Base-by-base conservation (phyloP, 2,113 vertebrate genomes). In the Eidolon helvum region DNA sequence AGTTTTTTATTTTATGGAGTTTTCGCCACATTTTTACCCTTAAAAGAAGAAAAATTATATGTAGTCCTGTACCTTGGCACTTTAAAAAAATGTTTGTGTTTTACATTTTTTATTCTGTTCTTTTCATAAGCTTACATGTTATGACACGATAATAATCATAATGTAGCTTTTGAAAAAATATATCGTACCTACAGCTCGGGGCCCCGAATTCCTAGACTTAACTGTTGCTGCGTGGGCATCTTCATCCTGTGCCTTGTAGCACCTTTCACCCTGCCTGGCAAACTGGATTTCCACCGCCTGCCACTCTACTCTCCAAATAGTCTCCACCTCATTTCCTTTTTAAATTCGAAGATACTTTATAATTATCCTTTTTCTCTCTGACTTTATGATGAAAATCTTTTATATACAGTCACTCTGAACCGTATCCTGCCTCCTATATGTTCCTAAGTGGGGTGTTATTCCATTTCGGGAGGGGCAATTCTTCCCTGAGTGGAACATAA, bases 381-480 rank as follows among this genome's bases (percentile, higher is more conserved):
- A 61, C 33, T 69, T 94, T 77, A 40, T 82, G 82, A 55, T 91
- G n/a, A 45, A 91, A 75, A 14, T 68, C 10, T 88, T 88, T 16
- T 77, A 30, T 43, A 24, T 11, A 4, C 3, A 59, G 21, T 92
- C 15, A n/a, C 16, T 63, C 57, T 57, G 33, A 16, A 65, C 38
- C 38, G 0, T 86, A 2, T 35, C 26, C n/a, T 71, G 7, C 14
- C 28, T 79, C 48, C 26, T 26, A 38, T 35, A 35, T 87, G 26
- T 59, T 91, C 40, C 7, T 68, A 28, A n/a, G 21, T 24, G 21
- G 28, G 24, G 4, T 53, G 19, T 35, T 43, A 18, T 26, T 7
- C 50, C 1, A 7, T 50, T 75, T 50, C 18, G 48, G 10, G 2
- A 16, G 43, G 61, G 21, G 1, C 0, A 38, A 0, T 75, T 80